Evolutionary conservation across 2,888 invertebrate species (phyloP), one percentile per base, ranked within the genome.

Genomic region (Melieria omissa): DNA sequence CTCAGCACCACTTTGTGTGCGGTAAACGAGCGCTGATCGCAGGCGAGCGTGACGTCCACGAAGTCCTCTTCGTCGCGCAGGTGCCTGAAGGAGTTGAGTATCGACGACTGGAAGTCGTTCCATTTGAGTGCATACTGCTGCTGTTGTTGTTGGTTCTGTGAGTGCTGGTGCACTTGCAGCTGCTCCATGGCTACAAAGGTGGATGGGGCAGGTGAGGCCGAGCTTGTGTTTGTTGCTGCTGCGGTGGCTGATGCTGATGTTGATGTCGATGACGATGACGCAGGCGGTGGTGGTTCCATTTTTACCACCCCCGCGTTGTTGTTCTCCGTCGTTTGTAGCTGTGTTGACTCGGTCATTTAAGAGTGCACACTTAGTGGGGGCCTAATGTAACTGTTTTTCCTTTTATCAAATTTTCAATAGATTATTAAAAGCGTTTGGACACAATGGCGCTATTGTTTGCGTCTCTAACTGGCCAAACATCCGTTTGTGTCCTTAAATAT

Each of bases 101-200:
- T 95, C 84, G 95, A 95, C 78, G 94, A 92, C 88, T 96, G 95
- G 89, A 95, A 96, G 89, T 96, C 96, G 88, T 96, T 96, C 96
- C 96, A 96, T 84, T 95, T 92, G 88, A 96, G 91, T 87, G 95
- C 95, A 88, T 96, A 96, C 88, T 95, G 95, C 89, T 95, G 95
- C 89, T 93, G 93, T 81, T 91, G 88, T 80, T 84, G 83, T 84
- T 85, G 83, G 29, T 29, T 29, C 29, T 63, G 75, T 62, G 49
- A 77, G 71, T 54, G 78, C 78, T 47, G 78, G 14, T 12, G 61
- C 44, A 52, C 73, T 70, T 14, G 76, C 74, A 66, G 76, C 81
- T 41, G 81, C 75, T 14, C 79, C 29, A 29, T 29, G 29, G 29
- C 77, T 29, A 29, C 29, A 29, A 29, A 29, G 64, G 81, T 69